A percentile compares a stretch with the other conserved stretches of the same genome.
Conservation (phyloP, 1,140 invertebrate genomes). For the Drosophila neocordata region DNA sequence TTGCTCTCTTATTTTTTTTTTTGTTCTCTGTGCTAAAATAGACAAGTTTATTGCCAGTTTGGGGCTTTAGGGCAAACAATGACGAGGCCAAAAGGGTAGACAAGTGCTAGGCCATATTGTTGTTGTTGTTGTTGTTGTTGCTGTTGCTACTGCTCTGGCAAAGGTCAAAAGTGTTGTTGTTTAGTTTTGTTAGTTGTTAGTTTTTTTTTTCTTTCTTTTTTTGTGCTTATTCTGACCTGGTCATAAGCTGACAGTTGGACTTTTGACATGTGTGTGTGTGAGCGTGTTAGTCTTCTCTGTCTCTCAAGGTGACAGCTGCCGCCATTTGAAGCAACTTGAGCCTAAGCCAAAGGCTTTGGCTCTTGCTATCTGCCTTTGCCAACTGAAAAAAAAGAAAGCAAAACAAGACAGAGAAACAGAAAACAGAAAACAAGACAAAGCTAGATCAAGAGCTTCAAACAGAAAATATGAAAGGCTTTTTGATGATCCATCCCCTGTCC, state of each 20-base stretch:
- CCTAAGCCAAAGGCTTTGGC: slow-evolving; percentile 29
- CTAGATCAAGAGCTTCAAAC: neutral
- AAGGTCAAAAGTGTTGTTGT: slow-evolving; percentile 69
- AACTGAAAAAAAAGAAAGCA: neutral
- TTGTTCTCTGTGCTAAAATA: slow-evolving; percentile 68
- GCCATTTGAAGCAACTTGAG: slow-evolving; percentile 51
- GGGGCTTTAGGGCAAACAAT: slow-evolving; percentile 73
- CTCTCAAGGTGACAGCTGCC: slow-evolving; percentile 62
- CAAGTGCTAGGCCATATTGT: slow-evolving; percentile 59
- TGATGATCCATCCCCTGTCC: no score
- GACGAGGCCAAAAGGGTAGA: slow-evolving; percentile 77
- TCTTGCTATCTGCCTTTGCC: slow-evolving; percentile 10
- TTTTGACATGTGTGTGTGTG: slow-evolving; percentile 32
- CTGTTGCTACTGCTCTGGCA: slow-evolving; percentile 30
- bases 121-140: neutral
- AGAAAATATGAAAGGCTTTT: neutral
- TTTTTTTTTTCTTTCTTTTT: neutral
- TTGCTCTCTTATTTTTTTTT: slow-evolving; percentile 16
- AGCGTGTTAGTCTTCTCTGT: slow-evolving; percentile 6
- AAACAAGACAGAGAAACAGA: slow-evolving; percentile 6
- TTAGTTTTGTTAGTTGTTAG: slow-evolving; percentile 12
- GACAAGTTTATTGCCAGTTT: slow-evolving; percentile 80
- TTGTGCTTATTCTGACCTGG: slow-evolving; percentile 34
- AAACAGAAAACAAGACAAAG: neutral
- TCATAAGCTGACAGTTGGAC: slow-evolving; percentile 68